Base-by-base conservation (phyloP, 2,113 vertebrate genomes). In the Brachyhypopomus occidentalis region DNA sequence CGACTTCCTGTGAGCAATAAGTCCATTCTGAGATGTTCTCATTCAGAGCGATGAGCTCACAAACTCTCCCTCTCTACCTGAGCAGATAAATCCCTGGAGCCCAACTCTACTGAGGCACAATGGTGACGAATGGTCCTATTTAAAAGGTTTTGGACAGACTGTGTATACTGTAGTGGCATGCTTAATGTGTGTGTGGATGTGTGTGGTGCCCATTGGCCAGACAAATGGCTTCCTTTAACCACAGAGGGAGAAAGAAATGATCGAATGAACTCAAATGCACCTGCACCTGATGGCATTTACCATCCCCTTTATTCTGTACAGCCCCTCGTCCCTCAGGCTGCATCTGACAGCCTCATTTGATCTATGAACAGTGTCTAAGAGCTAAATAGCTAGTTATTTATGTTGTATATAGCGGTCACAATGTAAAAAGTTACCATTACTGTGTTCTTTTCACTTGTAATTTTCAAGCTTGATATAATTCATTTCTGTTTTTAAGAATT, bases 121-220 rank as follows among this genome's bases (percentile, higher is more conserved):
- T 72, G 23, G 72, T 84, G 89, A 89, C 76, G 75, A 89, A 91
- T 90, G 81, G 79, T 66, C 23, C 17, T 62, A 78, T 90, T 72
- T 92, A 91, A 91, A 92, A 91, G 89, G 86, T 90, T 92, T 92
- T 87, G 67, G 90, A 89, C 87, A 89, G 86, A 87, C 80, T 85
- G 87, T 87, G 79, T 90, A 89, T 79, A 88, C 88, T 87, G 77
- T 56, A 83, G 63, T 77, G 71, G 76, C 72, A 77, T 86, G 81
- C 77, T 83, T 77, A 84, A 89, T 87, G 87, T 75, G 56, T 81
- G 83, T 27, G 60, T 76, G 41, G 48, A 83, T 78, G 52, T 80
- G 71, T 81, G 78, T 78, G 60, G 19, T 73, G 25, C 30, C 69
- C 64, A 73, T 72, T 63, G 69, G 58, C 48, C 30, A 78, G 78